Conservation (phyloP, 1,140 invertebrate species). For the Babylonia areolata region DNA sequence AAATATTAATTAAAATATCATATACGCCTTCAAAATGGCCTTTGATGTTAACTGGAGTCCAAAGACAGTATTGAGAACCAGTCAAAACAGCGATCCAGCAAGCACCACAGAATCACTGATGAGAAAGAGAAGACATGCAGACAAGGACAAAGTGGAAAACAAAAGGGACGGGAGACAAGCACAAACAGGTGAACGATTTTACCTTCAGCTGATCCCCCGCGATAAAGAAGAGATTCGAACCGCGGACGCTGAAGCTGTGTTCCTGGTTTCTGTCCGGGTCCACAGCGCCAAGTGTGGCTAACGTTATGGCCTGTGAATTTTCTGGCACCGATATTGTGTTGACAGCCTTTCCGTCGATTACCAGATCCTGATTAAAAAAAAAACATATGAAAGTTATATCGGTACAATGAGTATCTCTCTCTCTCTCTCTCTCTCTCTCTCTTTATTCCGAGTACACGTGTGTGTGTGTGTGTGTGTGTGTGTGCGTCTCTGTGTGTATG, state of each 20-base stretch:
- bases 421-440: no score
- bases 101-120: no score
- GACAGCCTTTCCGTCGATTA: constrained; percentile 30
- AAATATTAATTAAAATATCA: no score
- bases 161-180: no score
- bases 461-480: constrained; percentile 3
- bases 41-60: no score
- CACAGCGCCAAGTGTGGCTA: constrained; percentile 43
- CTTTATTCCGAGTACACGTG: not conserved
- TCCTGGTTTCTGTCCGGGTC: constrained; percentile 48
- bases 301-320: constrained; percentile 38
- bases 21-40: no score
- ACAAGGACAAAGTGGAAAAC: no score
- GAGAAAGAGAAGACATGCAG: no score
- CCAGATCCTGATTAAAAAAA: constrained; percentile 35
- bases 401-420: no score
- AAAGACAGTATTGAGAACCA: no score
- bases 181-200: not conserved
- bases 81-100: no score
- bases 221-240: constrained; percentile 49
- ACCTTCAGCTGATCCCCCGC: constrained; percentile 49
- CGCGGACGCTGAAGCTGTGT: constrained; percentile 46
- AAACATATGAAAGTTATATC: no score
- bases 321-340: constrained; percentile 41
- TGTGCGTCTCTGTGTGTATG: not conserved